Conservation (phyloP, 2,888 invertebrate species). For the Meganola albula region DNA sequence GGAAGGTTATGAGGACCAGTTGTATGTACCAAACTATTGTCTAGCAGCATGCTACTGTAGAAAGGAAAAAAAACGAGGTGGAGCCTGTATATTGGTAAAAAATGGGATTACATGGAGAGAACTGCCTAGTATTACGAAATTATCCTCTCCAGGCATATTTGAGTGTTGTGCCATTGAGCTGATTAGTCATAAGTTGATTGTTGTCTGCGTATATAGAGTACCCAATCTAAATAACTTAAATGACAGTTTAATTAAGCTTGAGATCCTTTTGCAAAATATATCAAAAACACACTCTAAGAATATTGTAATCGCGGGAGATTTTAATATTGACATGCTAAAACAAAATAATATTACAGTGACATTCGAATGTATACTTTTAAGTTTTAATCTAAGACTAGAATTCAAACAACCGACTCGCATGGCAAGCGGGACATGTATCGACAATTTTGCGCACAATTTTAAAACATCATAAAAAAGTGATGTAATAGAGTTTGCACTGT, state of each 20-base stretch:
- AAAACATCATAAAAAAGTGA: not conserved
- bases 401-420: constrained; percentile 1
- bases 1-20: constrained; percentile 1
- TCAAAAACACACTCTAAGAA: not conserved
- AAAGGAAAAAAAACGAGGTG: constrained; percentile 1
- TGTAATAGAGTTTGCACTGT: constrained; percentile 1
- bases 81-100: not conserved
- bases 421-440: constrained; percentile 1
- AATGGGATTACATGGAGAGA: not conserved
- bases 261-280: not conserved
- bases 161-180: constrained; percentile 1
- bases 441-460: not conserved
- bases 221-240: not conserved
- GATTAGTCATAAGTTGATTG: not conserved
- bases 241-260: not conserved
- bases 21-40: not conserved
- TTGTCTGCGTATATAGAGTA: not conserved
- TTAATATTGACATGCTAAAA: constrained; percentile 2
- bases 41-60: constrained; percentile 1
- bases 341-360: not conserved
- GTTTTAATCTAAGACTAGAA: constrained; percentile 1
- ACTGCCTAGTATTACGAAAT: not conserved
- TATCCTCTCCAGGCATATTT: not conserved
- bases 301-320: constrained; percentile 1
- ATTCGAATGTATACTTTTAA: not conserved